These are phyloP conservation scores for Aphidius colemani DNA, from an alignment of 2,888 invertebrate genomes.

Conservation along the genomic window DNA sequence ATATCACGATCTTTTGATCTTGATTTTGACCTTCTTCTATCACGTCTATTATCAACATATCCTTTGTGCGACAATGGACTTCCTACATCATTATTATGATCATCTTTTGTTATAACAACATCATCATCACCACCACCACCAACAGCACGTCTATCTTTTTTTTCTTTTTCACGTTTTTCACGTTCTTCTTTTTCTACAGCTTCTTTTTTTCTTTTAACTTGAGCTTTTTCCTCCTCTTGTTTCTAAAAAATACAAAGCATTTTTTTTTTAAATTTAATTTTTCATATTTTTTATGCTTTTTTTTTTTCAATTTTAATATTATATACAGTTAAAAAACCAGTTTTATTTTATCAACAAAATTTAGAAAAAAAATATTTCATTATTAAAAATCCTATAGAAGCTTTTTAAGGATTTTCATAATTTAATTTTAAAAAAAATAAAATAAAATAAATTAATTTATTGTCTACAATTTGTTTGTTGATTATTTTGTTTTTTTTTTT, in stretches of 20 bases:
- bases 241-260: slow-evolving; percentile 65
- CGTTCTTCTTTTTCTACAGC: slow-evolving; percentile 69
- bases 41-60: slow-evolving; percentile 49
- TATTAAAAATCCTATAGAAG: too few relatives aligned
- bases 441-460: slow-evolving; percentile 12
- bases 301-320: too few relatives aligned
- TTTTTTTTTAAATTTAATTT: too few relatives aligned
- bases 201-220: slow-evolving; percentile 70
- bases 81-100: slow-evolving; percentile 50
- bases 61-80: slow-evolving; percentile 54
- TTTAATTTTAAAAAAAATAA: slow-evolving; percentile 31
- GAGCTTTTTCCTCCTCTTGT: slow-evolving; percentile 74
- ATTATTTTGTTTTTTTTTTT: slow-evolving; percentile 27
- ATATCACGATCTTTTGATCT: slow-evolving; percentile 54
- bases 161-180: slow-evolving; percentile 62
- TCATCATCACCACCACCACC: slow-evolving; percentile 58
- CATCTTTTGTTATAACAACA: slow-evolving; percentile 50
- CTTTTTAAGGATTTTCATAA: too few relatives aligned
- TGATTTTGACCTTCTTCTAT: slow-evolving; percentile 61
- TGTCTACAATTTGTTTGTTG: slow-evolving; percentile 33
- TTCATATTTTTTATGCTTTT: too few relatives aligned
- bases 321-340: not conserved
- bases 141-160: slow-evolving; percentile 53
- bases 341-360: too few relatives aligned
- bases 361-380: too few relatives aligned